Percentiles rank a stretch among this genome's conserved stretches.
phyloP scores from a whole-genome alignment of 2,797 vertebrate genomes.

The Crocidura indochinensis region DNA sequence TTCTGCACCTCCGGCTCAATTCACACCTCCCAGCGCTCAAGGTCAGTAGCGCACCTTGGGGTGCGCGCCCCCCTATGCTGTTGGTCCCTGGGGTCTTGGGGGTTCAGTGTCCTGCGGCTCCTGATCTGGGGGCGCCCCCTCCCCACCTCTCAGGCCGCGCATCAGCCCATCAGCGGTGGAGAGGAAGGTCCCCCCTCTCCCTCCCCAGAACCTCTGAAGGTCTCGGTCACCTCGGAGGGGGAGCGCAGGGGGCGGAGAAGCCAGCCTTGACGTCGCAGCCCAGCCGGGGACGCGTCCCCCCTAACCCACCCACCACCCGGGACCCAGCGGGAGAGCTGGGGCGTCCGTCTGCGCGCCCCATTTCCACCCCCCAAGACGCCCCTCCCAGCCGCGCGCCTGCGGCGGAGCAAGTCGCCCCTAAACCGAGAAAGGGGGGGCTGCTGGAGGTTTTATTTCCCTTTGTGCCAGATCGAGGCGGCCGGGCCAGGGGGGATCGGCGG shows the following conservation, averaged over 20 bases:
- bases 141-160: not conserved
- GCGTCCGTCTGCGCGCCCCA: slow-evolving; percentile 28
- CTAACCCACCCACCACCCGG: no score
- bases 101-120: slow-evolving; percentile 1
- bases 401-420: slow-evolving; percentile 35
- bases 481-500: not conserved
- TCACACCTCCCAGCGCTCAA: not conserved
- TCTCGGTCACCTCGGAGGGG: slow-evolving; percentile 72
- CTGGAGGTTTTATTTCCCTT: slow-evolving; percentile 77
- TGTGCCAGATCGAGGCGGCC: slow-evolving; percentile 71
- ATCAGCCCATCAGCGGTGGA: not conserved
- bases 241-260: slow-evolving; percentile 15
- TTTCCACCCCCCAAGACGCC: slow-evolving; percentile 43
- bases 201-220: slow-evolving; percentile 68
- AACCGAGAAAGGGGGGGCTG: slow-evolving; percentile 18
- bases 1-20: not conserved
- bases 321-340: not conserved
- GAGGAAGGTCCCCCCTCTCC: not conserved
- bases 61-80: not conserved
- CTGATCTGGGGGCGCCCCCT: not conserved
- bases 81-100: not conserved
- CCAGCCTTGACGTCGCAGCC: slow-evolving; percentile 11
- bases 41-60: not conserved
- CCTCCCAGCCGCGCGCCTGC: slow-evolving; percentile 15
- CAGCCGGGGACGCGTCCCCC: not conserved